phyloP scores from a whole-genome alignment of 2,797 vertebrate species.

The Poeciliopsis gracilis region DNA sequence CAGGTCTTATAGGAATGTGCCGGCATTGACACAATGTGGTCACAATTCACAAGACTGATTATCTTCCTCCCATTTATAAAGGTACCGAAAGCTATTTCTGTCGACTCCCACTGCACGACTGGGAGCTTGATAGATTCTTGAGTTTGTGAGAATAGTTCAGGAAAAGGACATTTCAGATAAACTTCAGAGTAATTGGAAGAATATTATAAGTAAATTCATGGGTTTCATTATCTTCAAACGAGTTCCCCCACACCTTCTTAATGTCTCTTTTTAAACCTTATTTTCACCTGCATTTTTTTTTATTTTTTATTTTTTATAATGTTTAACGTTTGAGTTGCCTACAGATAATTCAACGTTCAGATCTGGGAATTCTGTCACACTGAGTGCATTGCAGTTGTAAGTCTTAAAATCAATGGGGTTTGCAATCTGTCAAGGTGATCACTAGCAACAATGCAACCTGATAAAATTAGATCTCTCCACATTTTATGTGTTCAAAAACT shows the following conservation, averaged over 20 bases:
- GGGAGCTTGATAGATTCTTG: conserved; percentile 43
- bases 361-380: background rate
- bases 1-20: conserved; percentile 68
- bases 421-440: background rate
- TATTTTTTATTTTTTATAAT: background rate
- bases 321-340: background rate
- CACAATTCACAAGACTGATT: conserved; percentile 75
- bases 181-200: conserved; percentile 9
- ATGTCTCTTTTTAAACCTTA: conserved; percentile 9
- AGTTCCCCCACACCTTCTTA: conserved; percentile 7
- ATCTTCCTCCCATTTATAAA: conserved; percentile 62
- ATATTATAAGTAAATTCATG: conserved; percentile 56
- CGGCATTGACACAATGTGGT: conserved; percentile 71
- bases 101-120: conserved; percentile 48
- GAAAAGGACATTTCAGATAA: conserved; percentile 10
- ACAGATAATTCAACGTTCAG: background rate
- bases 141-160: conserved; percentile 1
- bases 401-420: background rate
- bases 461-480: background rate
- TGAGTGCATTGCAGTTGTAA: background rate
- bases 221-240: conserved; percentile 58
- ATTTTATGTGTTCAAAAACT: background rate
- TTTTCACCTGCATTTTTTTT: conserved; percentile 37
- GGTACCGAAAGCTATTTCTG: conserved; percentile 63
- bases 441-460: background rate